A percentile compares a stretch with the other conserved stretches of the same genome.
phyloP scores from a whole-genome alignment of 2,888 invertebrate species.

The Apotomis turbidana region DNA sequence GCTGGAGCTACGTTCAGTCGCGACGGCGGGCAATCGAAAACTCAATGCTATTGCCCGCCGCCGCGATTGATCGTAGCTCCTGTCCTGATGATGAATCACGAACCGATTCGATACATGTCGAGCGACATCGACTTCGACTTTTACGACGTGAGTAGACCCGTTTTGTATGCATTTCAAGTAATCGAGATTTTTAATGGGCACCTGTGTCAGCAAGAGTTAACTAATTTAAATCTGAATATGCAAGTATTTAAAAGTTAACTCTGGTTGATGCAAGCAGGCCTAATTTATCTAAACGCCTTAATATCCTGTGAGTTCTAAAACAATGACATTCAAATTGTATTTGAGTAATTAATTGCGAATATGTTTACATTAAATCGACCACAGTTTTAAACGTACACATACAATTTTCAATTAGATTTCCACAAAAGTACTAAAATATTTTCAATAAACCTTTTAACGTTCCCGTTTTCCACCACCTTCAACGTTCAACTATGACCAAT shows the following conservation, averaged over 20 bases:
- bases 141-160: too few species aligned
- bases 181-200: too few species aligned
- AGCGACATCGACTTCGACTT: too few species aligned
- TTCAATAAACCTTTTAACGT: slow-evolving; percentile 18
- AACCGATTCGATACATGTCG: too few species aligned
- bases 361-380: slow-evolving; percentile 9
- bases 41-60: too few species aligned
- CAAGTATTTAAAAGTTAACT: neutral
- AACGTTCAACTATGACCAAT: neutral
- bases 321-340: slow-evolving; percentile 8
- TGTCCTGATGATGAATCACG: too few species aligned
- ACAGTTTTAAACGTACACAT: slow-evolving; percentile 8
- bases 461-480: slow-evolving; percentile 20
- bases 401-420: neutral
- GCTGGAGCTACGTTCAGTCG: too few species aligned
- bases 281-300: neutral
- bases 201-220: too few species aligned
- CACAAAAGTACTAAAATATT: slow-evolving; percentile 17
- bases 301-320: neutral
- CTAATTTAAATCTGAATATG: too few species aligned
- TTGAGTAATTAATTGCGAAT: neutral
- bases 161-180: too few species aligned
- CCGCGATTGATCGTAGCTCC: too few species aligned
- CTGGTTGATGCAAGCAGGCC: neutral
- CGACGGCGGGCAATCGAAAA: too few species aligned